A percentile compares a stretch with the other conserved stretches of the same genome.
phyloP scores from a whole-genome alignment of 2,797 vertebrate genomes.

The Chiroxiphia lanceolata region DNA sequence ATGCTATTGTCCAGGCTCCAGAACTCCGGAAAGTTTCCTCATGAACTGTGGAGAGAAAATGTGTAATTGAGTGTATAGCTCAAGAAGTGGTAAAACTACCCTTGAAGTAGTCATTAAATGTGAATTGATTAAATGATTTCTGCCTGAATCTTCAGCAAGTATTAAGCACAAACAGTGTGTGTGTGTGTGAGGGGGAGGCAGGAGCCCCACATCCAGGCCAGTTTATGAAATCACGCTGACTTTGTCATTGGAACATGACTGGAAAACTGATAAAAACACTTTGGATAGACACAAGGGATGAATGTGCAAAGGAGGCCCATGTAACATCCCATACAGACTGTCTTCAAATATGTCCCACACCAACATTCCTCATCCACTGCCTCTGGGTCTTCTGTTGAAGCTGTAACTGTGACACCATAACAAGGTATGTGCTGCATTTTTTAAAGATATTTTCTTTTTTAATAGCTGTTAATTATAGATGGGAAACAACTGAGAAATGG shows the following conservation, averaged over 20 bases:
- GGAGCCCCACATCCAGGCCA: neutral
- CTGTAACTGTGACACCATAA: neutral
- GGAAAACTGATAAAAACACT: neutral
- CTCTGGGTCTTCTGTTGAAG: neutral
- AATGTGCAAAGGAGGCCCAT: neutral
- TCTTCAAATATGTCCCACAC: no score
- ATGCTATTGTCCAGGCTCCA: neutral
- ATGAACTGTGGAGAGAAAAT: neutral
- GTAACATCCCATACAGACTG: fast-evolving
- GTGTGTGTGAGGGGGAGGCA: neutral
- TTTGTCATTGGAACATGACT: neutral
- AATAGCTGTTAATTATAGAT: neutral
- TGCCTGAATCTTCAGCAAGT: neutral
- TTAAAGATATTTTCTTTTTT: neutral
- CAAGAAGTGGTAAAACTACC: neutral
- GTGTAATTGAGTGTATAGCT: neutral
- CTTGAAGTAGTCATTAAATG: neutral
- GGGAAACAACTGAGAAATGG: neutral
- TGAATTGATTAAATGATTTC: neutral
- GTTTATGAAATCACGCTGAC: neutral
- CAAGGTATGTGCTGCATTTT: neutral
- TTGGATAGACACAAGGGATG: neutral
- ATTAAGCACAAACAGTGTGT: fast-evolving
- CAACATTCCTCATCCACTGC: neutral
- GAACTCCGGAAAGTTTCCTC: neutral